Evolutionary conservation across 2,888 invertebrate species (phyloP).

Genomic region (Oscheius sp.): DNA sequence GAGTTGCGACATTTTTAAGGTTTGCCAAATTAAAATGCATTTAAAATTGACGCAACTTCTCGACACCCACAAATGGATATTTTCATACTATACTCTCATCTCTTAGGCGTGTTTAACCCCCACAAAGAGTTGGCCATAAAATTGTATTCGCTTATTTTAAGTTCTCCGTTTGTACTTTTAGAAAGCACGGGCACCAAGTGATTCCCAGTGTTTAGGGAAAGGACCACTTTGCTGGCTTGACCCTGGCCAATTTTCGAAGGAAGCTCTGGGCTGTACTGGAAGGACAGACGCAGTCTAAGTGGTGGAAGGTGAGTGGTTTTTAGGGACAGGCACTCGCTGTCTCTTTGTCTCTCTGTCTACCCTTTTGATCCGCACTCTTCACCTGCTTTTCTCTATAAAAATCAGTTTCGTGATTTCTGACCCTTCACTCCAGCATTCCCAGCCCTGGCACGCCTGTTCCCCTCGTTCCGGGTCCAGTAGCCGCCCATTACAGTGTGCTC

Average conservation of each 20-base stretch:
- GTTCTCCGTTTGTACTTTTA: conserved; percentile 1
- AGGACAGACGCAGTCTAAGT: conserved; percentile 69
- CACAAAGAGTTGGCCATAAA: conserved; percentile 8
- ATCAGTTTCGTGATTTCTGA: background rate
- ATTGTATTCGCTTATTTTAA: conserved; percentile 16
- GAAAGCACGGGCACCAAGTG: background rate
- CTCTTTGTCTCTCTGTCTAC: background rate
- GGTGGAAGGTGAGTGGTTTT: conserved; percentile 67
- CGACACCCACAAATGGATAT: background rate
- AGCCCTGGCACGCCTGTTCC: no score
- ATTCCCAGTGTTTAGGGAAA: conserved; percentile 64
- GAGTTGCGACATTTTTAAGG: no score
- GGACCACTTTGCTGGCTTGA: conserved; percentile 71
- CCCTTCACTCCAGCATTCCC: no score
- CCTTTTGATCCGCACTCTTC: background rate
- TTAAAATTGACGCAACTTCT: no score
- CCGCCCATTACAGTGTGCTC: no score
- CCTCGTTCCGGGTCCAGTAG: no score
- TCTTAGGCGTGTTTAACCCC: conserved; percentile 7
- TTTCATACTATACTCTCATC: background rate
- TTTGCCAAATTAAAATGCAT: no score
- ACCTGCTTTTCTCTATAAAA: background rate
- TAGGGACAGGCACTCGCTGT: background rate
- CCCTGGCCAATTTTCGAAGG: conserved; percentile 68
- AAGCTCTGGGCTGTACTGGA: conserved; percentile 70